Conservation (phyloP, 2,113 vertebrate genomes). For the Sylvilagus bachmani region DNA sequence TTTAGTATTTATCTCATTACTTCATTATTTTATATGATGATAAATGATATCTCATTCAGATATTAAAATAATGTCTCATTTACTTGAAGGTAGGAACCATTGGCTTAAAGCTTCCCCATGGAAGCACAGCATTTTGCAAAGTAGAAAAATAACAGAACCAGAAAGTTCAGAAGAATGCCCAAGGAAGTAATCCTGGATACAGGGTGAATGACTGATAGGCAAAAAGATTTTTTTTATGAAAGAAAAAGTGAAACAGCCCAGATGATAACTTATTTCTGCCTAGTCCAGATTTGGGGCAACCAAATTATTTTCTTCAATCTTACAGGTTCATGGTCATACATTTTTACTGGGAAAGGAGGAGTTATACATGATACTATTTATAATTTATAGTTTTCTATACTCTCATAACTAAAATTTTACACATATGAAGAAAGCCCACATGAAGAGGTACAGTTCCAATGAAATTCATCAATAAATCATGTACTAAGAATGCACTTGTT, state of each 20-base stretch:
- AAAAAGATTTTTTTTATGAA: neutral
- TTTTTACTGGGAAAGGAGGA: neutral
- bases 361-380: neutral
- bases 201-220: neutral
- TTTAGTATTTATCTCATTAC: neutral
- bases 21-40: constrained; percentile 3
- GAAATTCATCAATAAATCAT: constrained; percentile 7
- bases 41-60: neutral
- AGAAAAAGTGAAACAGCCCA: neutral
- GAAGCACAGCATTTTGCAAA: neutral
- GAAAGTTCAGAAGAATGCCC: neutral
- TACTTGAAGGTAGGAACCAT: neutral
- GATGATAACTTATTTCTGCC: neutral
- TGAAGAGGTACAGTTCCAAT: neutral
- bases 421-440: neutral
- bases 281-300: neutral
- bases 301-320: neutral
- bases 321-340: neutral
- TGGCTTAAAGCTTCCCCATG: neutral
- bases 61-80: neutral
- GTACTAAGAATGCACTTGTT: neutral
- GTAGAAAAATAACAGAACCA: too few species aligned
- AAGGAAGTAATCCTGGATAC: neutral
- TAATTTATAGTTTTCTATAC: neutral
- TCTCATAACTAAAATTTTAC: constrained; percentile 5